These are phyloP conservation scores for Capitulum mitella DNA, from an alignment of 2,888 invertebrate species.

Conservation along the genomic window DNA sequence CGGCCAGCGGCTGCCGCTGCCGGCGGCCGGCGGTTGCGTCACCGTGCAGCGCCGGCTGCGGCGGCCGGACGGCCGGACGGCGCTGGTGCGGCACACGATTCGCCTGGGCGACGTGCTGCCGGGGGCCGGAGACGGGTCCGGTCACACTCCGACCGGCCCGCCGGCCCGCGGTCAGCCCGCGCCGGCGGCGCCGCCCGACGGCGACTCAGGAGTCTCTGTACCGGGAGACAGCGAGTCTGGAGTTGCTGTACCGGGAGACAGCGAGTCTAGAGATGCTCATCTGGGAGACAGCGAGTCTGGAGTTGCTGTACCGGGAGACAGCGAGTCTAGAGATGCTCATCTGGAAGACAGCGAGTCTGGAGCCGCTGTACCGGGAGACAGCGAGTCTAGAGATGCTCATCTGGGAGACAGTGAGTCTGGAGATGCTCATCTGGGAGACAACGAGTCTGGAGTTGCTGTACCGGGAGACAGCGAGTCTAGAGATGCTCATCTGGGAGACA, in stretches of 20 bases:
- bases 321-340: too few relatives aligned
- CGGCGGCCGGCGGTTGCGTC: neutral
- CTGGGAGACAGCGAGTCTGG: neutral
- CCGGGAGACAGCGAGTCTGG: neutral
- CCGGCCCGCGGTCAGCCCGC: neutral
- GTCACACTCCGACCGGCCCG: neutral
- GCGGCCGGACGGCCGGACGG: neutral
- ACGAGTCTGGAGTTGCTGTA: too few relatives aligned
- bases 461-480: too few relatives aligned
- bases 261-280: neutral
- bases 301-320: too few relatives aligned
- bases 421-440: too few relatives aligned
- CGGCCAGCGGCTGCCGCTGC: constrained; percentile 17
- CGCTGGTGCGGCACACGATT: neutral
- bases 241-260: neutral
- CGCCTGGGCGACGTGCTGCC: neutral
- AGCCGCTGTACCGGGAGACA: too few relatives aligned
- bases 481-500: too few relatives aligned
- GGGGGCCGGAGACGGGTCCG: too few relatives aligned
- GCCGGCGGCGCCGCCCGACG: neutral
- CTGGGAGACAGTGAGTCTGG: too few relatives aligned
- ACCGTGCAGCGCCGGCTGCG: neutral
- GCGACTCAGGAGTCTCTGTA: neutral
- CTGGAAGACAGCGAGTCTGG: too few relatives aligned
- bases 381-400: too few relatives aligned